Evolutionary conservation across 2,113 vertebrate species (phyloP), one percentile per base, ranked within the genome.

Genomic region (Salvator merianae): DNA sequence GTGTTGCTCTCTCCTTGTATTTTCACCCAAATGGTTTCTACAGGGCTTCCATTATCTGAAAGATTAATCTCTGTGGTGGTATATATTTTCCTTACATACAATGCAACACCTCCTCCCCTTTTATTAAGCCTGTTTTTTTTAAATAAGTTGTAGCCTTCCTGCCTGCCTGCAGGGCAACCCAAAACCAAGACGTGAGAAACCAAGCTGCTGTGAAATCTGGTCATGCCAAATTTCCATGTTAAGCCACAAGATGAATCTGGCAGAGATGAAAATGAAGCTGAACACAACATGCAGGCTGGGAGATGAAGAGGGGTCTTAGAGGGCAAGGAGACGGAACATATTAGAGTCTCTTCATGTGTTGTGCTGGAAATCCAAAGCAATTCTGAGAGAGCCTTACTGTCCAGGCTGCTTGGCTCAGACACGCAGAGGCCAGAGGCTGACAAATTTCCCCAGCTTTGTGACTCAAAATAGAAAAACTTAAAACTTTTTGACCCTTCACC

Each of bases 401-500:
- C 69, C 55, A 28, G 38, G 38, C 59, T 50, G 78, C 77, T 79
- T 85, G 83, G 77, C 76, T 79, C 77, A 73, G 38, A 79, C 53
- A 65, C 10, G n/a, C 83, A 85, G 77, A 73, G 83, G 69, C 68
- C 55, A 73, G 77, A 85, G 69, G 77, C 83, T 85, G 83, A 85
- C 55, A 65, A 79, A 85, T 79, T 85, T 85, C 83, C 83, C 83
- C 83, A 85, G 83, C 77, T 85, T 85, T 73, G 69, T 72, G 69
- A 55, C 83, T 85, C 55, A 85, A 85, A 85, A 85, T 85, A 85
- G 83, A 85, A 79, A 85, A 85, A 85, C 77, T 73, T 79, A 36
- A 77, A 86, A 62, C 79, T 77, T 36, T 81, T 36, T 81, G 73
- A 86, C 79, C 79, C 24, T 86, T 81, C 79, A 80, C 86, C 81